Base-by-base conservation (phyloP, 2,113 vertebrate species). In the Isurus oxyrinchus region DNA sequence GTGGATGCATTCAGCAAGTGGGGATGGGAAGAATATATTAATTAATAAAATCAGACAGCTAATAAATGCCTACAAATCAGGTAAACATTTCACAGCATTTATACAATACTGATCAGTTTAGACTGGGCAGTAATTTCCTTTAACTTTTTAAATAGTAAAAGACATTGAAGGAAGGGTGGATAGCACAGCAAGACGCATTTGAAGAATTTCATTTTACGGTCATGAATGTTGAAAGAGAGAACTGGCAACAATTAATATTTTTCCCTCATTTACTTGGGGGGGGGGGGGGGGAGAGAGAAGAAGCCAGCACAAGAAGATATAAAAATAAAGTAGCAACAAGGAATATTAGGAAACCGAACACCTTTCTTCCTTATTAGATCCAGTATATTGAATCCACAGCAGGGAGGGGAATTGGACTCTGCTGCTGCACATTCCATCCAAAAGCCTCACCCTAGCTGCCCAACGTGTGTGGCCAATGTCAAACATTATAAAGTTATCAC, bases 401-500 rank as follows among this genome's bases (percentile, higher is more conserved):
- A 40, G 59, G 90, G 59, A 94, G 59, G 90, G 59, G 90, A 66
- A 63, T 19, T n/a, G 90, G 57, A 16, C 55, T 61, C 31, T 61
- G 35, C 90, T 63, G 57, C 59, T 63, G 90, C n/a, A 63, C 90
- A 94, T 63, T 94, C 90, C 35, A 19, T 94, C 59, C 90, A 40
- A 94, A 57, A 91, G 90, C 90, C 90, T 94, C 90, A 63, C 90
- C 90, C 90, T 10, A 94, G 66, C 90, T 63, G 61, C 53, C 87
- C 87, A 10, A 55, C 11, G 25, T 88, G 86, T 93, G 59, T 93
- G 88, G 88, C 88, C 90, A 63, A 63, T 93, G 57, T 63, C 59
- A 63, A 94, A 94, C 90, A 94, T 94, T 94, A 94, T 94, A 94
- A 94, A 94, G 61, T 94, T 94, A 94, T 40, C 90, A 94, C 90